phyloP scores from a whole-genome alignment of 2,797 vertebrate species.

The Scleropages formosus region DNA sequence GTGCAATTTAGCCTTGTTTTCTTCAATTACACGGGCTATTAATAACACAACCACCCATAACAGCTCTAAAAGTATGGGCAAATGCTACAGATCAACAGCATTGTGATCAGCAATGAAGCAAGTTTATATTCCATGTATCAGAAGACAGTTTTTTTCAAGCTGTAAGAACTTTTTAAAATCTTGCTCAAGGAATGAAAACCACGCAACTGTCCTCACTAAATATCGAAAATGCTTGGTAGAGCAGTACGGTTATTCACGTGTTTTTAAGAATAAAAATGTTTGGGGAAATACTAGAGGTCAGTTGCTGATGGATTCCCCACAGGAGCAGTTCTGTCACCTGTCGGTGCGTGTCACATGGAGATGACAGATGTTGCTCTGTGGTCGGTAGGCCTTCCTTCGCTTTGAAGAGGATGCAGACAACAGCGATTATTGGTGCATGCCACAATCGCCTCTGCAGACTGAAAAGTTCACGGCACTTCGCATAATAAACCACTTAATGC shows the following conservation, averaged over 20 bases:
- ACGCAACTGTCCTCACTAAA: constrained; percentile 15
- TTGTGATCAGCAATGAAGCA: background rate
- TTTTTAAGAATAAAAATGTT: background rate
- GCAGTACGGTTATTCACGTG: background rate
- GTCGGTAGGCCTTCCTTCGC: background rate
- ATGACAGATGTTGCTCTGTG: background rate
- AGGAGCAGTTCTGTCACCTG: background rate
- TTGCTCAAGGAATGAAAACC: background rate
- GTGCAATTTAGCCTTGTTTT: too few species aligned
- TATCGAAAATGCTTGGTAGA: background rate
- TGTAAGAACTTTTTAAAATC: too few species aligned
- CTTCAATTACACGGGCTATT: too few species aligned
- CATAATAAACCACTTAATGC: background rate
- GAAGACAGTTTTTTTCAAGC: too few species aligned
- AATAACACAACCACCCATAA: too few species aligned
- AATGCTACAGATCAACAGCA: background rate
- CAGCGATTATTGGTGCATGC: constrained; percentile 6
- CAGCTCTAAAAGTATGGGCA: background rate
- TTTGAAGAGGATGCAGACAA: background rate
- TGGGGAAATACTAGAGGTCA: background rate
- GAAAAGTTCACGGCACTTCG: constrained; percentile 16
- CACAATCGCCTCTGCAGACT: background rate
- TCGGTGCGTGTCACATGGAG: background rate
- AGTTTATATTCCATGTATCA: background rate
- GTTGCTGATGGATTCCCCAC: background rate